A percentile compares a stretch with the other conserved stretches of the same genome.
phyloP scores from a whole-genome alignment of 35 echinoderm and acorn worm species.

The Ophiothrix spiculata region DNA sequence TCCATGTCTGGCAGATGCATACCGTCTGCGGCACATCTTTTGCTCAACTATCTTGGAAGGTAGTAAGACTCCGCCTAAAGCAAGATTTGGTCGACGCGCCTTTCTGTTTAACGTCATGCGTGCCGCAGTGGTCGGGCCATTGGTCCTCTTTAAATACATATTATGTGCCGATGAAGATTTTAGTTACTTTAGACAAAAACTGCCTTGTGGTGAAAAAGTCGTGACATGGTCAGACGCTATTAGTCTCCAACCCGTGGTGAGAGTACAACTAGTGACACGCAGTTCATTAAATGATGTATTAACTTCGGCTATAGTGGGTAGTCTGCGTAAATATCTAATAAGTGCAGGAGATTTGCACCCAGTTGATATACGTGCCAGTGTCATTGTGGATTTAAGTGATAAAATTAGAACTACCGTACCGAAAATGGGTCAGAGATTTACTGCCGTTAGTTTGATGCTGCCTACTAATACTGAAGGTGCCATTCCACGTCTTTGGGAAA shows the following conservation, averaged over 20 bases:
- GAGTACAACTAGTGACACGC: constrained; percentile 45
- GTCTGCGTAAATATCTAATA: constrained; percentile 34
- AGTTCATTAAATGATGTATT: constrained; percentile 47
- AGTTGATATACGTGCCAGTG: constrained; percentile 31
- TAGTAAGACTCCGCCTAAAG: constrained; percentile 2
- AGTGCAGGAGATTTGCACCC: constrained; percentile 23
- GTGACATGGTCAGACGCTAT: constrained; percentile 53
- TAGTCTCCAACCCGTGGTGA: constrained; percentile 18
- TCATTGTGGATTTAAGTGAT: constrained; percentile 41
- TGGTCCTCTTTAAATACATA: constrained; percentile 36
- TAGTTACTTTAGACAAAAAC: background rate
- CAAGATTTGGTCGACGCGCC: constrained; percentile 25
- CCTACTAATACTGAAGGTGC: constrained; percentile 54
- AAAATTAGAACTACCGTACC: background rate
- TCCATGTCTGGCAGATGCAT: constrained; percentile 36
- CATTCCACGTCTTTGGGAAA: constrained; percentile 54
- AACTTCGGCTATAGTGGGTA: constrained; percentile 35
- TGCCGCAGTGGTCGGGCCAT: constrained; percentile 37
- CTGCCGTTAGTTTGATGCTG: constrained; percentile 8
- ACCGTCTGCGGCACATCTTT: background rate
- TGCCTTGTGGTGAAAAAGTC: constrained; percentile 28
- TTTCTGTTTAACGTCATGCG: constrained; percentile 43
- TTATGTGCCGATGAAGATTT: constrained; percentile 27
- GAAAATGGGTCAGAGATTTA: constrained; percentile 34
- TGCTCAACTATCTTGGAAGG: background rate